Percentiles rank a stretch among this genome's conserved stretches.
phyloP scores from a whole-genome alignment of 2,113 vertebrate species.

The Eubucco bourcierii region DNA sequence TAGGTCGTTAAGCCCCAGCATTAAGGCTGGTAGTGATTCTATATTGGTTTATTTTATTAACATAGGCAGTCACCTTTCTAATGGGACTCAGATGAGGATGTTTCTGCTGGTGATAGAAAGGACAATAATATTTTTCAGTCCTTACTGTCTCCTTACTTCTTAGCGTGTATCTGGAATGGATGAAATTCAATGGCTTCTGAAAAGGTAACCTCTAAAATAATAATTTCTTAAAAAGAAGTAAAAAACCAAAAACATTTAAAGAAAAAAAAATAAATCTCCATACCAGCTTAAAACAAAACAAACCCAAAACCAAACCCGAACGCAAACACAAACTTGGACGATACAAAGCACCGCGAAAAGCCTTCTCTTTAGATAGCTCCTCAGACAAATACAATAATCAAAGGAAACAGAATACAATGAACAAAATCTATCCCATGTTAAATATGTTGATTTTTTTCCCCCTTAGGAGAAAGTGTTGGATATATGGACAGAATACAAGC shows the following conservation, averaged over 20 bases:
- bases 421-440: neutral
- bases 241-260: neutral
- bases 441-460: neutral
- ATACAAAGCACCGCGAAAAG: neutral
- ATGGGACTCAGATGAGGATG: constrained; percentile 31
- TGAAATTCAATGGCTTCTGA: constrained; percentile 8
- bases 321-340: neutral
- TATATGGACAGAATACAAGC: neutral
- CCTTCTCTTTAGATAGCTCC: neutral
- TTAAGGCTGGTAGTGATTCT: neutral
- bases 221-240: neutral
- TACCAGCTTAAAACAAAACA: neutral
- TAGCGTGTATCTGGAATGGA: neutral
- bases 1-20: neutral
- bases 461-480: neutral
- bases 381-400: neutral
- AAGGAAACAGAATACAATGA: neutral
- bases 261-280: neutral
- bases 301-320: too few species aligned
- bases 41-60: constrained; percentile 39
- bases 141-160: neutral
- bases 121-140: neutral
- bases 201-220: neutral
- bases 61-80: neutral
- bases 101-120: constrained; percentile 3